Evolutionary conservation across 2,888 invertebrate genomes (phyloP).

Genomic region (Drosophila incognita): DNA sequence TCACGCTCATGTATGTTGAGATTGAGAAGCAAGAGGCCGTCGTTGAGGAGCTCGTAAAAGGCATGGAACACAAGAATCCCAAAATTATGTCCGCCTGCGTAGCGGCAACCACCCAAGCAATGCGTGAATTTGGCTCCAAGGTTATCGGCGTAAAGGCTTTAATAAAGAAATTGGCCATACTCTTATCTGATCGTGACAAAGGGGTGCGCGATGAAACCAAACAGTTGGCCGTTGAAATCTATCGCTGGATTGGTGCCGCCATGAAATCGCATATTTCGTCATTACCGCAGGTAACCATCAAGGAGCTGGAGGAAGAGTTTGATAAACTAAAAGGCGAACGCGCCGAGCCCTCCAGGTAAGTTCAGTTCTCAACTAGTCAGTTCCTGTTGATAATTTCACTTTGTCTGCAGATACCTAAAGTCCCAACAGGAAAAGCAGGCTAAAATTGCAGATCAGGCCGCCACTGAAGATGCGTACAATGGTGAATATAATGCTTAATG

Average conservation of each 20-base stretch:
- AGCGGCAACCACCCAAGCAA: constrained; percentile 89
- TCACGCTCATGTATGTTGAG: constrained; percentile 97
- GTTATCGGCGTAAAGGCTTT: constrained; percentile 94
- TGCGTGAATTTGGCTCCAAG: constrained; percentile 96
- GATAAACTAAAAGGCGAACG: constrained; percentile 87
- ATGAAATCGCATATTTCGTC: constrained; percentile 93
- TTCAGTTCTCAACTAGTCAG: neutral
- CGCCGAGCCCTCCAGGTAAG: constrained; percentile 82
- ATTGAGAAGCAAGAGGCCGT: constrained; percentile 97
- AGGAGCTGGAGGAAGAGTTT: constrained; percentile 95
- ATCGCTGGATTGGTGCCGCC: constrained; percentile 93
- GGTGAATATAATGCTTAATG: constrained; percentile 64
- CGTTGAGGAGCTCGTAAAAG: constrained; percentile 95
- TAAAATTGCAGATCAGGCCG: constrained; percentile 84
- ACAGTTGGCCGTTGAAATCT: constrained; percentile 95
- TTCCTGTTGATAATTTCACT: neutral
- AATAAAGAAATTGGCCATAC: constrained; percentile 93
- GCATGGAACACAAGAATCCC: constrained; percentile 97
- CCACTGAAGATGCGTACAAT: constrained; percentile 85
- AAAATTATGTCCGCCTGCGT: constrained; percentile 96
- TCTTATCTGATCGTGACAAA: constrained; percentile 96
- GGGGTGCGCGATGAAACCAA: constrained; percentile 96
- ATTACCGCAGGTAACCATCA: constrained; percentile 95
- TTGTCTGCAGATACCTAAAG: constrained; percentile 79
- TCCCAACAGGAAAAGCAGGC: constrained; percentile 85